Percentiles rank a stretch among this genome's conserved stretches.
These are phyloP conservation scores for Corythoichthys haematopterus DNA, from an alignment of 2,113 vertebrate genomes.

Conservation along the genomic window DNA sequence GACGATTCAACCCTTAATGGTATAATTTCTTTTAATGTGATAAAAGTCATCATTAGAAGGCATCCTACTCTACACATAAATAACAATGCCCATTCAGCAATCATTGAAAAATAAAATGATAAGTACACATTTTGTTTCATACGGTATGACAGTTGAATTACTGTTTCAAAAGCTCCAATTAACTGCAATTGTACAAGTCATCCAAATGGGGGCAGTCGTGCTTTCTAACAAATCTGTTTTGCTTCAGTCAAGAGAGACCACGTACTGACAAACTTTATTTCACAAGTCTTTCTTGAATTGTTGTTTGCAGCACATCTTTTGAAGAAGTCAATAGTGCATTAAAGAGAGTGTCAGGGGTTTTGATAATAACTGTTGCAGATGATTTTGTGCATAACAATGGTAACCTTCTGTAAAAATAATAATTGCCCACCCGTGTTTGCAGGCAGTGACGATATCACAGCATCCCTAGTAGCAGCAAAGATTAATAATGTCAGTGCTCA, in stretches of 20 bases:
- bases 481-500: neutral
- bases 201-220: slow-evolving; percentile 54
- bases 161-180: neutral
- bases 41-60: too few species aligned
- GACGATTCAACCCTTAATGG: too few species aligned
- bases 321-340: slow-evolving; percentile 34
- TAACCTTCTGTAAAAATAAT: neutral
- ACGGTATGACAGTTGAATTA: too few species aligned
- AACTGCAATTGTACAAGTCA: neutral
- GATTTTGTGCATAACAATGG: slow-evolving; percentile 1
- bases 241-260: neutral
- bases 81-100: neutral
- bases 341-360: slow-evolving; percentile 38
- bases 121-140: too few species aligned
- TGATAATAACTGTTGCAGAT: slow-evolving; percentile 1
- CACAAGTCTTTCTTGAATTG: slow-evolving; percentile 32
- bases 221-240: slow-evolving; percentile 22
- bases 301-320: slow-evolving; percentile 39
- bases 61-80: neutral
- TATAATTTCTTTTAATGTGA: too few species aligned
- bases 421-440: neutral
- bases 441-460: neutral
- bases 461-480: neutral
- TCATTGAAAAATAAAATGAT: too few species aligned
- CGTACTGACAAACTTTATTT: slow-evolving; percentile 40